Conservation (phyloP, 2,888 invertebrate species). For the Caenorhabditis imperialis region DNA sequence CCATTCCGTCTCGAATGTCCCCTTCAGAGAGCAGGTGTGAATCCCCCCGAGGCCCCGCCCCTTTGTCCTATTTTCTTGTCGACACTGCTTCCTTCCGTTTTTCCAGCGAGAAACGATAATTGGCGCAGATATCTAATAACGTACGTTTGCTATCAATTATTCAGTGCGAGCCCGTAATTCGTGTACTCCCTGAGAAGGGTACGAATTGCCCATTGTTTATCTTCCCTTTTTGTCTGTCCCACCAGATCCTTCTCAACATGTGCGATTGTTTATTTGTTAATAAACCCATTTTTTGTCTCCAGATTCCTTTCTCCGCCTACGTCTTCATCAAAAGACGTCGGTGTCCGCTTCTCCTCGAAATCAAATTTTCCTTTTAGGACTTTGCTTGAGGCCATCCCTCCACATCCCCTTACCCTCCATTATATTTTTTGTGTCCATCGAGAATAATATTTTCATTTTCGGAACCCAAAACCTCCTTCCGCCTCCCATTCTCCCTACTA, state of each 20-base stretch:
- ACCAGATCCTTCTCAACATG: constrained; percentile 26
- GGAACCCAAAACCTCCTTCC: neutral
- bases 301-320: neutral
- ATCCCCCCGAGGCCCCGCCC: constrained; percentile 1
- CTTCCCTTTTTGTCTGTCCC: constrained; percentile 1
- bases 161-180: constrained; percentile 13
- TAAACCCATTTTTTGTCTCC: neutral
- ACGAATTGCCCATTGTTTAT: constrained; percentile 50
- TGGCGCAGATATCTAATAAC: constrained; percentile 31
- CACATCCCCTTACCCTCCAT: constrained; percentile 13
- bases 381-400: neutral
- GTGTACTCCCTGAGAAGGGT: constrained; percentile 32
- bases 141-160: constrained; percentile 35
- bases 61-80: constrained; percentile 44
- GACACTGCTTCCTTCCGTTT: constrained; percentile 37
- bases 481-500: constrained; percentile 3
- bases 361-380: constrained; percentile 37
- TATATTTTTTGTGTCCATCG: constrained; percentile 24
- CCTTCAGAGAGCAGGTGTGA: constrained; percentile 42
- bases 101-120: constrained; percentile 37
- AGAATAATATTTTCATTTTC: neutral
- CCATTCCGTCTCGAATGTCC: constrained; percentile 39
- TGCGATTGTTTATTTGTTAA: constrained; percentile 32
- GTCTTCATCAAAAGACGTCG: too few relatives aligned
- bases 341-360: constrained; percentile 17